Evolutionary conservation across 2,113 vertebrate species (phyloP).

Genomic region (Myrmecobius fasciatus): DNA sequence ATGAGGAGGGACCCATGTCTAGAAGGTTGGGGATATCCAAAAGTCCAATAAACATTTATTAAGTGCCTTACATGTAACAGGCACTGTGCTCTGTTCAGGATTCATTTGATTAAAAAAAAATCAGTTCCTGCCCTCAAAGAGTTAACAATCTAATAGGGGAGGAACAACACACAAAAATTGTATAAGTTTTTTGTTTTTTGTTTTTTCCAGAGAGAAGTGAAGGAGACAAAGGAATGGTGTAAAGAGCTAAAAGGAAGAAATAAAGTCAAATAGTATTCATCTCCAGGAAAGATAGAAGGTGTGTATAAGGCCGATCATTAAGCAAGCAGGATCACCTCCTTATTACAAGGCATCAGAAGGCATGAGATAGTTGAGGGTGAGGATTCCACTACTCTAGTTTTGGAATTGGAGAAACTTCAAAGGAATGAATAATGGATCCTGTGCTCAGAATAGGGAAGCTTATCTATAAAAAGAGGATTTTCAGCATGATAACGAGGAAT

Average conservation of each 20-base stretch:
- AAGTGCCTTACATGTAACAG: background rate
- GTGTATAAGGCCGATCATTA: background rate
- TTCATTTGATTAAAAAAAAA: background rate
- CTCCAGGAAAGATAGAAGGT: background rate
- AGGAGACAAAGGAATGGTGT: background rate
- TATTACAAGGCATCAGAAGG: background rate
- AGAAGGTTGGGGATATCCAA: background rate
- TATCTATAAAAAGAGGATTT: background rate
- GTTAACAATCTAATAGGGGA: background rate
- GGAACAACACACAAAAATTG: background rate
- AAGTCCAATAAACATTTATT: background rate
- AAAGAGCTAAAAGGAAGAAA: background rate
- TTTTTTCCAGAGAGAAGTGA: background rate
- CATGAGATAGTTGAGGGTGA: background rate
- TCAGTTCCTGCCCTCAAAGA: background rate
- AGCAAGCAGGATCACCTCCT: background rate
- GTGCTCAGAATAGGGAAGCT: background rate
- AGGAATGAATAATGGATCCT: background rate
- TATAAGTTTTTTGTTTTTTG: no score
- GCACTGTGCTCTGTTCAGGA: background rate
- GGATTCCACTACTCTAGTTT: background rate
- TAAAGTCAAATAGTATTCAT: background rate
- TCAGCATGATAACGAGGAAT: background rate
- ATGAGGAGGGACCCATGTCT: background rate
- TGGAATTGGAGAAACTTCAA: background rate